Evolutionary conservation across 2,797 vertebrate genomes (phyloP).

Genomic region (Cryptoprocta ferox): DNA sequence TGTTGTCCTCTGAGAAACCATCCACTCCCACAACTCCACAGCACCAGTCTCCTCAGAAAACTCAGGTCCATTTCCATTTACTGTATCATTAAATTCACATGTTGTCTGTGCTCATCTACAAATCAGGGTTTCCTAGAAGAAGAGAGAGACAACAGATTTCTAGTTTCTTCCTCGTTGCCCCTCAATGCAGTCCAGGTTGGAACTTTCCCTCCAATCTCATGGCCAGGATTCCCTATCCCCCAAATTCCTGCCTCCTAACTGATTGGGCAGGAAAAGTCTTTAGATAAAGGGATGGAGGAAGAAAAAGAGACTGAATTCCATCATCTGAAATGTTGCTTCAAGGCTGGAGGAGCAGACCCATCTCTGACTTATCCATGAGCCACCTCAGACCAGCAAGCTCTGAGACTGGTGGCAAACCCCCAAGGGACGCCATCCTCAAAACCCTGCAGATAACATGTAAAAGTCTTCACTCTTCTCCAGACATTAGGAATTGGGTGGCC

Average conservation of each 20-base stretch:
- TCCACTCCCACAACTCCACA: not conserved
- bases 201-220: not conserved
- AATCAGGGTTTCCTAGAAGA: not conserved
- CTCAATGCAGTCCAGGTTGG: not conserved
- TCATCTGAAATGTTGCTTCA: not conserved
- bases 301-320: not conserved
- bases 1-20: not conserved
- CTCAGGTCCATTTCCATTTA: not conserved
- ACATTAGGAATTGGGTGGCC: not conserved
- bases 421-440: not conserved
- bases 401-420: not conserved
- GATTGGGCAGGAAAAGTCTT: not conserved
- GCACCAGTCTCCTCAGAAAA: slow-evolving; percentile 39
- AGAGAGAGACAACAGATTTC: not conserved
- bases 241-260: not conserved
- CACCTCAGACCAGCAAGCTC: not conserved
- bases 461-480: not conserved
- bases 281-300: not conserved
- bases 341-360: not conserved
- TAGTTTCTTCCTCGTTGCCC: not conserved
- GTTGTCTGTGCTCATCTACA: not conserved
- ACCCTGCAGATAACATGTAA: not conserved
- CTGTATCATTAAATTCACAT: not conserved
- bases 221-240: not conserved
- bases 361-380: not conserved